A percentile compares a stretch with the other conserved stretches of the same genome.
phyloP scores from a whole-genome alignment of 2,888 invertebrate genomes.

The Noctua comes region DNA sequence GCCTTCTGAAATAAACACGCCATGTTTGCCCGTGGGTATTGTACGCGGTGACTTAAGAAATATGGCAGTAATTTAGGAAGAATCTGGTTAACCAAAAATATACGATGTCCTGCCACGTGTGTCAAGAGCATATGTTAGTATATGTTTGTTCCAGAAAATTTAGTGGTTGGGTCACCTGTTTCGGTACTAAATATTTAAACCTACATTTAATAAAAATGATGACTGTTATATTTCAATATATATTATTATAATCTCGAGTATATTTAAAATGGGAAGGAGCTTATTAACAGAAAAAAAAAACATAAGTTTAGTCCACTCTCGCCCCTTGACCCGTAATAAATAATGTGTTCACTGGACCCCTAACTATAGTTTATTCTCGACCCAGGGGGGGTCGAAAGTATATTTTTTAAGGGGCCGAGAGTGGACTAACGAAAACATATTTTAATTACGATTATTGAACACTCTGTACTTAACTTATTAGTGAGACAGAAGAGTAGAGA shows the following conservation, averaged over 20 bases:
- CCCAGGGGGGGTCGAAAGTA: too few species aligned
- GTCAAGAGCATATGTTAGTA: background rate
- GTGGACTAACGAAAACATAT: too few species aligned
- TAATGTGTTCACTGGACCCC: too few species aligned
- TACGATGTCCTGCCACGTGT: too few species aligned
- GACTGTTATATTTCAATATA: background rate
- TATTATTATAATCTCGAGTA: background rate
- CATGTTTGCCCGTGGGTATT: conserved; percentile 11
- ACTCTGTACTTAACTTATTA: background rate
- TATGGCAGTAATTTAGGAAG: conserved; percentile 2
- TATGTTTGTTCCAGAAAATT: background rate
- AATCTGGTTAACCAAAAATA: background rate
- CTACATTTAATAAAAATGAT: background rate
- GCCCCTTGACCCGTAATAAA: too few species aligned
- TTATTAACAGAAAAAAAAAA: background rate
- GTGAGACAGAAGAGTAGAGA: background rate
- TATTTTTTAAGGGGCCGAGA: too few species aligned
- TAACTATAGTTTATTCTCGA: too few species aligned
- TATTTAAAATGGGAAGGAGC: background rate
- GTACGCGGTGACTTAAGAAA: background rate
- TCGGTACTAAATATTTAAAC: background rate
- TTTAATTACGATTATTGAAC: background rate
- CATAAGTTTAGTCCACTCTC: too few species aligned
- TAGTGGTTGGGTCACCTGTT: background rate
- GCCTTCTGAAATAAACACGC: background rate